phyloP scores from a whole-genome alignment of 2,797 vertebrate species.

The Enteromius treurensis region DNA sequence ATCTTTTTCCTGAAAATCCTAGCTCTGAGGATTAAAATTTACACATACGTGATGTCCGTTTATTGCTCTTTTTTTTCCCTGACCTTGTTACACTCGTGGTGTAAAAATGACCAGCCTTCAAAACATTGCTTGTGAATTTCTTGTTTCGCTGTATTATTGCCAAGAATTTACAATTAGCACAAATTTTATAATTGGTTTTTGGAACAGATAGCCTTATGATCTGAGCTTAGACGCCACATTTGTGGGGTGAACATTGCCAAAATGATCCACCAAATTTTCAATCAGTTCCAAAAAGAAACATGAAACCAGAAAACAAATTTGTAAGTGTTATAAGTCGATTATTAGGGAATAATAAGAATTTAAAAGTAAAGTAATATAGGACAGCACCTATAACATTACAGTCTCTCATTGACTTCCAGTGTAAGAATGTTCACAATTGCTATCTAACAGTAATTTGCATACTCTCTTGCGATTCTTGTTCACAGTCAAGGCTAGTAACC shows the following conservation, averaged over 20 bases:
- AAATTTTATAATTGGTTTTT: not conserved
- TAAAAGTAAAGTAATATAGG: not conserved
- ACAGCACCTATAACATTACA: too few species aligned
- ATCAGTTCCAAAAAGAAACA: not conserved
- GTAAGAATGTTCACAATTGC: not conserved
- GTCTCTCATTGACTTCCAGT: not conserved
- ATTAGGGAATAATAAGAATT: not conserved
- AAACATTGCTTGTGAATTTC: not conserved
- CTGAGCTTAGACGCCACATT: not conserved
- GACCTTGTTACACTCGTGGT: not conserved
- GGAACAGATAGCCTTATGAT: not conserved
- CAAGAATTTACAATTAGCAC: not conserved
- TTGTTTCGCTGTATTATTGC: not conserved
- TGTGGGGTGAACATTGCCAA: not conserved
- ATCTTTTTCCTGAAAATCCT: not conserved
- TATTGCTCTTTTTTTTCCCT: not conserved
- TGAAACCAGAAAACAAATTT: not conserved
- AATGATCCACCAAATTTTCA: not conserved
- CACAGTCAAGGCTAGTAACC: conserved; percentile 3
- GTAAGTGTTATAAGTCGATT: not conserved
- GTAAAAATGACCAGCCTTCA: not conserved
- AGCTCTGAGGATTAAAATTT: not conserved
- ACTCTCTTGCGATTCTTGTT: not conserved
- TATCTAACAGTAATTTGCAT: not conserved
- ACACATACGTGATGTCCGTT: not conserved